Conservation (phyloP, 2,113 vertebrate species). For the Tragelaphus imberbis region DNA sequence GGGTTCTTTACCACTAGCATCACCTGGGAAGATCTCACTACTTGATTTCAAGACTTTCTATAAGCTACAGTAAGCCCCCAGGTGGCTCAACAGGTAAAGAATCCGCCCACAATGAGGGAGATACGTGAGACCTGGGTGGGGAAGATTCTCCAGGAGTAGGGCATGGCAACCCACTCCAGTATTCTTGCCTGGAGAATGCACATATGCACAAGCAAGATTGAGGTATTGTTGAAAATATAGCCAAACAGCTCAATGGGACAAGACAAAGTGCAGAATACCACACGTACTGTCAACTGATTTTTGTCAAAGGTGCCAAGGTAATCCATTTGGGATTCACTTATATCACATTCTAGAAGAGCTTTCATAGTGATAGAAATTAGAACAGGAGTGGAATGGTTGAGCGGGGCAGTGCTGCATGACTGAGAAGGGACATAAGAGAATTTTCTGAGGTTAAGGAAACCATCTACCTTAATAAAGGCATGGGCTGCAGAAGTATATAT, state of each 20-base stretch:
- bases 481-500: not conserved
- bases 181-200: not conserved
- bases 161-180: not conserved
- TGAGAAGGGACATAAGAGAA: not conserved
- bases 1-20: not conserved
- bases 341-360: not conserved
- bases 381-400: not conserved
- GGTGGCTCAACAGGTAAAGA: not conserved
- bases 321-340: not conserved
- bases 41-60: not conserved
- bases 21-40: not conserved
- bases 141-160: not conserved
- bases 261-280: not conserved
- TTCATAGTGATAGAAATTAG: not conserved
- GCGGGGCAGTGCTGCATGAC: not conserved
- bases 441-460: not conserved
- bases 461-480: not conserved
- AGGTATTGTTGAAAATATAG: not conserved
- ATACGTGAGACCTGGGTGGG: not conserved
- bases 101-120: rapidly evolving
- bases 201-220: not conserved
- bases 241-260: not conserved
- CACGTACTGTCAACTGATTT: not conserved
- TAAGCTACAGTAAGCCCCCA: not conserved
- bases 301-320: not conserved